Evolutionary conservation across 2,113 vertebrate genomes (phyloP), one percentile per base, ranked within the genome.

Genomic region (Eretmochelys imbricata): DNA sequence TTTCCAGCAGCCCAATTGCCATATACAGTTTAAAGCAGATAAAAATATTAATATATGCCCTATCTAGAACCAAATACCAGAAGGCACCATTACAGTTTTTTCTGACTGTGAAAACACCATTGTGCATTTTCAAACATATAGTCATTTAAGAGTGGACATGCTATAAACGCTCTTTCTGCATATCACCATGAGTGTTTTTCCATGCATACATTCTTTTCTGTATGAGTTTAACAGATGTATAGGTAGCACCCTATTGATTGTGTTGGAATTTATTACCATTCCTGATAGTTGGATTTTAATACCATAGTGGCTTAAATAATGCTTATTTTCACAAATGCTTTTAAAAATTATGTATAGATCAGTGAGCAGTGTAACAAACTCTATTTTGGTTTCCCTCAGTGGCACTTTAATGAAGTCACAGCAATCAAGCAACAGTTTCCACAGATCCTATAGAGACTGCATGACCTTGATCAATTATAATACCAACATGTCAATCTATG

Each of bases 381-480:
- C 31, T 5, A 11, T 83, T 87, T 85, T 76, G 82, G 2, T 94
- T 94, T 88, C 42, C 46, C 4, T 83, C 24, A 59, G 0, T 69
- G 46, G 24, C 9, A 1, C 59, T 38, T 35, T 83, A 29, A 79
- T 93, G 65, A 93, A 89, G 14, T 65, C 46, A 75, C 50, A 54
- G 46, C 51, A 81, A 29, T 88, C 55, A 62, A 51, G 35, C 38
- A 88, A 57, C 1, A 93, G 65, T 20, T 24, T 14, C 55, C 89
- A 27, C 2, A 81, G 85, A 65, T 87, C 86, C 48, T 84, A 1
- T 12, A 55, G 87, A 89, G 62, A 82, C 38, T 59, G 22, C 11
- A 55, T 94, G 87, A 95, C 95, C 94, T 95, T 96, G 89, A 88
- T 79, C 94, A 90, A 95, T 72, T 94, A 80, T 82, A 94, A 89